phyloP scores from a whole-genome alignment of 2,113 vertebrate genomes.

The Mus musculus region GRCm39 chrX:9073001-9073500 shows the following conservation, averaged over 20 bases:
- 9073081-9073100: background rate
- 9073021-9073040: background rate
- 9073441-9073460: slow-evolving; percentile 21
- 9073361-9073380: background rate
- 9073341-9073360: background rate
- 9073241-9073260: background rate
- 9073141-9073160: background rate
- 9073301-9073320: too few species aligned
- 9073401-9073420: background rate
- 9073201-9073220: background rate
- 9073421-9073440: slow-evolving; percentile 24
- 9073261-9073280: background rate
- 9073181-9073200: background rate
- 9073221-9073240: background rate
- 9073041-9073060: background rate
- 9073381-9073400: background rate
- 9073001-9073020: background rate
- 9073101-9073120: background rate
- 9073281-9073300: background rate
- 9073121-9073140: background rate
- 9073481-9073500: slow-evolving; percentile 17
- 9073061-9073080: background rate
- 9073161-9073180: background rate
- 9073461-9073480: slow-evolving; percentile 40
- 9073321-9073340: background rate